Evolutionary conservation across 1,140 invertebrate genomes (phyloP).

Genomic region (Cyphomyrmex costatus): DNA sequence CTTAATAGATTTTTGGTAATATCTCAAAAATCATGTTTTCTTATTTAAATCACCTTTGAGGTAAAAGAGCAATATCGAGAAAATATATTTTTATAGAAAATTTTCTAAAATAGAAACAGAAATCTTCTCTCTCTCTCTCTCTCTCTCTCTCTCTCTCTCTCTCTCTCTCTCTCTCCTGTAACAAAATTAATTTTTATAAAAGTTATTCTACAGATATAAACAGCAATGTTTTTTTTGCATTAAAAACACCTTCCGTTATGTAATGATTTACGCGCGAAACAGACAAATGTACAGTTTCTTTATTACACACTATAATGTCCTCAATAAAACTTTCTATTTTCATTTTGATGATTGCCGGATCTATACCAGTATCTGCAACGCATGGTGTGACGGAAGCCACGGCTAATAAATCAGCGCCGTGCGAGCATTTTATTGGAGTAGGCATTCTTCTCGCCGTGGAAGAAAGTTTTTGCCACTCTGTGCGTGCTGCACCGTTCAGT

Average conservation of each 20-base stretch:
- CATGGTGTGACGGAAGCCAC: neutral
- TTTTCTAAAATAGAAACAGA: neutral
- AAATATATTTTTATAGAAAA: neutral
- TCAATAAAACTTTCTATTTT: neutral
- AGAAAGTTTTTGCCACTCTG: constrained; percentile 44
- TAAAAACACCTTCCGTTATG: neutral
- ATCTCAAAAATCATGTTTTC: no score
- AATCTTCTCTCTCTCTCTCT: no score
- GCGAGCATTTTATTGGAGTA: constrained; percentile 29
- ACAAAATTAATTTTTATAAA: neutral
- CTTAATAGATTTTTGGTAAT: no score
- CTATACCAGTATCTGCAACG: neutral
- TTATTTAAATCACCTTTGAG: no score
- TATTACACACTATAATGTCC: neutral
- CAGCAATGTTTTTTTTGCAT: neutral
- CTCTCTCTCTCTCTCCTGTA: no score
- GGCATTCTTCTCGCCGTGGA: constrained; percentile 34
- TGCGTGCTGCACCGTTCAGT: constrained; percentile 15
- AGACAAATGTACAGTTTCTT: neutral
- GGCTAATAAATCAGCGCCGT: constrained; percentile 35
- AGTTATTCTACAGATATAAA: neutral
- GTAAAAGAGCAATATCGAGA: neutral
- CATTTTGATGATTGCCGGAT: neutral
- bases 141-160: no score
- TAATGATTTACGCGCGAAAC: neutral